Base-by-base conservation (phyloP, 2,797 vertebrate species). In the Muraenolepis orangiensis region DNA sequence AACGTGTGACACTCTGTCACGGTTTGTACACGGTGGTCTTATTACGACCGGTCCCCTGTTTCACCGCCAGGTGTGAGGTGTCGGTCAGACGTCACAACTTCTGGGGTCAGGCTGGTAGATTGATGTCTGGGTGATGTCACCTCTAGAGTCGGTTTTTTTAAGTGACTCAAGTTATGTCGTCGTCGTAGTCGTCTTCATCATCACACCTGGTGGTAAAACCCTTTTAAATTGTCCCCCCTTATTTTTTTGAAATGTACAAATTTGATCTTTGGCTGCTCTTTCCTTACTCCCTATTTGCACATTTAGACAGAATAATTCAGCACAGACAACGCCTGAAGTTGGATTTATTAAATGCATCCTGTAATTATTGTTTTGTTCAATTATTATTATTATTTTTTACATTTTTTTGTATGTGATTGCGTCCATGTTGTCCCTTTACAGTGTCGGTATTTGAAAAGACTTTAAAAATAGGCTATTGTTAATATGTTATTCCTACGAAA, bases 361-460 rank as follows among this genome's bases (percentile, higher is more conserved):
- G 86, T 91, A 91, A 91, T 89, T 91, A 90, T 87, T 87, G 13
- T 69, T 30, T 73, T 77, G 66, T 69, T 13, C 66, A 64, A 31
- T n/a, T 23, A 31, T 28, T 18, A 6, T 66, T 38, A 31, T 5
- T 70, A 64, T 85, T 86, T 80, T 82, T 61, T 73, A 79, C 69
- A 61, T 80, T 84, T 82, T 66, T 61, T 86, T 83, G 73, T 85
- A 31, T 84, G 86, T 85, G 68, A 88, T 82, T 87, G 79, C 88
- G 83, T 57, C 77, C 84, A 84, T 81, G 81, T 75, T 85, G 67
- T 66, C 75, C 78, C 74, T 71, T 16, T 74, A 82, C 66, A 67
- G 71, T 78, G 5, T 76, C 23, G 11, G 23, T 64, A 26, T 64
- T 64, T 23, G 57, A 64, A 26, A 64, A 64, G 57, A 64, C 57